These are phyloP conservation scores for Dendronephthya gigantea DNA, from an alignment of 64 coral and sea anemone species.

Conservation along the genomic window DNA sequence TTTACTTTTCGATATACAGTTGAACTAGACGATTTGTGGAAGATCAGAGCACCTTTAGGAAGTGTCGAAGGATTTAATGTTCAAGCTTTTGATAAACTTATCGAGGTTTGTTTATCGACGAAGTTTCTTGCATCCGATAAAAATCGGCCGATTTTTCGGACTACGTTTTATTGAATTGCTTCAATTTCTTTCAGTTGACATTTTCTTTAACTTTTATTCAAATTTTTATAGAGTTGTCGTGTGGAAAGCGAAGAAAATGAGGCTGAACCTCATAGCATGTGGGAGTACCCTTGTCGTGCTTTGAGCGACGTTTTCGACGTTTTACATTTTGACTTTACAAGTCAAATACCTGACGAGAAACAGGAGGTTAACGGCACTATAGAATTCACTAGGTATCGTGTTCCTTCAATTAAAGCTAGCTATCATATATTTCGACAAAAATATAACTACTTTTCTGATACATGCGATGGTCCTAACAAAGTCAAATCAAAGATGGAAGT, in stretches of 20 bases:
- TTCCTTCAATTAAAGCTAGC: too few species aligned
- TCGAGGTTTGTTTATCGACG: slow-evolving; percentile 55
- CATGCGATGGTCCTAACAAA: neutral
- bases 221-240: slow-evolving; percentile 46
- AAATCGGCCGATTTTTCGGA: neutral
- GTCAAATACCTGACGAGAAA: slow-evolving; percentile 40
- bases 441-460: neutral
- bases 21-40: slow-evolving; percentile 93
- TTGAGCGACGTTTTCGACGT: slow-evolving; percentile 50
- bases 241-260: slow-evolving; percentile 40
- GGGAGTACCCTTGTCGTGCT: slow-evolving; percentile 79
- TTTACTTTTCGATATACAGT: slow-evolving; percentile 21
- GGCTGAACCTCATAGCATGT: slow-evolving; percentile 79
- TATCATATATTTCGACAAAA: too few species aligned
- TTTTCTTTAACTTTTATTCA: too few species aligned
- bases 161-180: neutral
- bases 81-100: slow-evolving; percentile 60
- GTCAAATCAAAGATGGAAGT: too few species aligned
- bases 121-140: too few species aligned
- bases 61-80: slow-evolving; percentile 77
- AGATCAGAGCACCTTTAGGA: slow-evolving; percentile 65
- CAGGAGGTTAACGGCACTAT: slow-evolving; percentile 17
- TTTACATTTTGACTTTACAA: slow-evolving; percentile 62
- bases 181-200: slow-evolving; percentile 10
- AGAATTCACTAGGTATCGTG: slow-evolving; percentile 42